Conservation (phyloP, 2,888 invertebrate genomes). For the Scrobipalpa atriplicella region DNA sequence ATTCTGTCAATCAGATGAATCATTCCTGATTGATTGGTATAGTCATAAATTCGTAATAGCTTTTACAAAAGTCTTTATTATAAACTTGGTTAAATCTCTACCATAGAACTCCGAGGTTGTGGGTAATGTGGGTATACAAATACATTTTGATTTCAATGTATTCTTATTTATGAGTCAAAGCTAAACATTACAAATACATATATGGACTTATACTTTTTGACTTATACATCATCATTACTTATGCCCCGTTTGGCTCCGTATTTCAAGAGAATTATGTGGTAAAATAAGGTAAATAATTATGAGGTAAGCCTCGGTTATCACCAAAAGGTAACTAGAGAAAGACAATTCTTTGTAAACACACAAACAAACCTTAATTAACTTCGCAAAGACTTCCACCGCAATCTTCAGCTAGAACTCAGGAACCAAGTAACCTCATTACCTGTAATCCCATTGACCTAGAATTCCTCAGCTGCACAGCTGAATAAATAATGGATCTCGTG, state of each 20-base stretch:
- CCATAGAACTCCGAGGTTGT: too few relatives aligned
- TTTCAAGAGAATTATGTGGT: too few relatives aligned
- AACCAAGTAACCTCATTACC: neutral
- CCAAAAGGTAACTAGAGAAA: too few relatives aligned
- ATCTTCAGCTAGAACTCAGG: neutral
- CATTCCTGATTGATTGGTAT: neutral
- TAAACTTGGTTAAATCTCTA: neutral
- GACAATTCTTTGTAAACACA: neutral
- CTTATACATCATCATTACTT: too few relatives aligned
- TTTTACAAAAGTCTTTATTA: neutral
- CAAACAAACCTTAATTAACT: neutral
- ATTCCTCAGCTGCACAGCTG: neutral
- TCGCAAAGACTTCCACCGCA: neutral
- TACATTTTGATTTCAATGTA: too few relatives aligned
- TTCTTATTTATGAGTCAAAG: too few relatives aligned
- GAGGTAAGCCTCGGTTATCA: too few relatives aligned
- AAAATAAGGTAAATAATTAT: too few relatives aligned
- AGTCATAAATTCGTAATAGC: neutral
- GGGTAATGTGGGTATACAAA: too few relatives aligned
- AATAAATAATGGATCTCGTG: slow-evolving; percentile 6
- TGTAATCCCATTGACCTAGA: neutral
- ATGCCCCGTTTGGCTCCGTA: too few relatives aligned
- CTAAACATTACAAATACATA: too few relatives aligned
- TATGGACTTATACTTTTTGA: too few relatives aligned
- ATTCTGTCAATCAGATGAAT: neutral